A percentile compares a stretch with the other conserved stretches of the same genome.
Conservation (phyloP, 2,113 vertebrate species). For the Chelonoidis abingdonii region DNA sequence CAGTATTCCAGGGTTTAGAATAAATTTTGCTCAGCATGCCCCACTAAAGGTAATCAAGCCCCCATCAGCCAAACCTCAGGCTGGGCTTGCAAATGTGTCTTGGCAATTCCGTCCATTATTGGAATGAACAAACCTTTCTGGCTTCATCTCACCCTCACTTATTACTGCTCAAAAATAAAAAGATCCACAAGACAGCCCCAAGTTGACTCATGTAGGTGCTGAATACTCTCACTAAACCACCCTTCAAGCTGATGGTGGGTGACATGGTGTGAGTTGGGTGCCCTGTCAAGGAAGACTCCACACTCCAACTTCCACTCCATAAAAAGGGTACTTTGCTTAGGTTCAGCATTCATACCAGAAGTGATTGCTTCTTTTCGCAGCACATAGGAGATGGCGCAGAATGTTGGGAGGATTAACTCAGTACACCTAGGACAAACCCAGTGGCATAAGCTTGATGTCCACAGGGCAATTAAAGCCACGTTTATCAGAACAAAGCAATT, state of each 20-base stretch:
- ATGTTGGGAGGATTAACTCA: background rate
- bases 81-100: background rate
- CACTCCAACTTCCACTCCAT: background rate
- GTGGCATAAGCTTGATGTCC: background rate
- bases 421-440: background rate
- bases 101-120: background rate
- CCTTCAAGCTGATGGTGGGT: background rate
- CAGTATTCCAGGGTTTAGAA: background rate
- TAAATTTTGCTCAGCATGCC: background rate
- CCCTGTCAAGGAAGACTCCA: background rate
- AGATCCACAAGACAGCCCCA: background rate
- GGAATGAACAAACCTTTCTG: background rate
- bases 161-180: background rate
- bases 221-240: background rate
- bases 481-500: background rate
- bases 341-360: background rate
- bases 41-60: background rate
- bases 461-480: background rate
- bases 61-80: background rate
- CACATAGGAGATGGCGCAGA: rapidly evolving
- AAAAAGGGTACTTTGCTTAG: background rate
- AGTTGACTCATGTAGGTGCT: background rate
- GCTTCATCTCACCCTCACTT: background rate
- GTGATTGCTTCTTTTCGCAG: background rate
- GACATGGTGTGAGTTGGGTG: background rate